Conservation (phyloP, 2,113 vertebrate species). For the Dryoscopus gambensis region DNA sequence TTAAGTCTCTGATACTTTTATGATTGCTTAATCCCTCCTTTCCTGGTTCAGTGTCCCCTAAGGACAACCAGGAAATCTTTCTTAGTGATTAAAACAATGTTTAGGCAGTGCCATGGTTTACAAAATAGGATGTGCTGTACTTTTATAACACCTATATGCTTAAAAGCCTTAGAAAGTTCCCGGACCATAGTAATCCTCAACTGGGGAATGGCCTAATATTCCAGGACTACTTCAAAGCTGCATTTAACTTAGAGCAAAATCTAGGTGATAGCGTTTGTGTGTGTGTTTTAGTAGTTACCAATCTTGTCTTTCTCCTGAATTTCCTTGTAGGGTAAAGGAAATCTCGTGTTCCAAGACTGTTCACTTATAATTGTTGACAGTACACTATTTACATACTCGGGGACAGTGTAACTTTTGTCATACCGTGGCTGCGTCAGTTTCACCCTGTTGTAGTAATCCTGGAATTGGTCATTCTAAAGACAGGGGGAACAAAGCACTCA, state of each 20-base stretch:
- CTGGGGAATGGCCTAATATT: neutral
- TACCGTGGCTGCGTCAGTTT: neutral
- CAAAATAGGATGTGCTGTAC: neutral
- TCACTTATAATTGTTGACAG: neutral
- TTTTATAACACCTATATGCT: neutral
- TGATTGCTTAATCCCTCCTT: neutral
- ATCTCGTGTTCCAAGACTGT: neutral
- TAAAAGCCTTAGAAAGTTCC: neutral
- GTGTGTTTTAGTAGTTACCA: neutral
- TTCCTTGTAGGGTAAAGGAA: neutral
- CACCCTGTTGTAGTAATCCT: neutral
- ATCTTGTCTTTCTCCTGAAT: neutral
- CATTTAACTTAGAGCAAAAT: neutral
- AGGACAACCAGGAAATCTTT: conserved; percentile 17
- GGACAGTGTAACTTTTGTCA: neutral
- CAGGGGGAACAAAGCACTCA: neutral
- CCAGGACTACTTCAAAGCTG: neutral
- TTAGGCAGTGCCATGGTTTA: neutral
- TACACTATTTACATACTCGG: neutral
- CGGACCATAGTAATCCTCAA: neutral
- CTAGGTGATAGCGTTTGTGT: neutral
- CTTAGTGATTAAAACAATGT: neutral
- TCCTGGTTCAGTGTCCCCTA: neutral
- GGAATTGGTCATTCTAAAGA: neutral
- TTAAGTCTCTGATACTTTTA: conserved; percentile 27